Evolutionary conservation across 2,888 invertebrate species (phyloP), one percentile per base, ranked within the genome.

Genomic region (Diadegma fenestrale): DNA sequence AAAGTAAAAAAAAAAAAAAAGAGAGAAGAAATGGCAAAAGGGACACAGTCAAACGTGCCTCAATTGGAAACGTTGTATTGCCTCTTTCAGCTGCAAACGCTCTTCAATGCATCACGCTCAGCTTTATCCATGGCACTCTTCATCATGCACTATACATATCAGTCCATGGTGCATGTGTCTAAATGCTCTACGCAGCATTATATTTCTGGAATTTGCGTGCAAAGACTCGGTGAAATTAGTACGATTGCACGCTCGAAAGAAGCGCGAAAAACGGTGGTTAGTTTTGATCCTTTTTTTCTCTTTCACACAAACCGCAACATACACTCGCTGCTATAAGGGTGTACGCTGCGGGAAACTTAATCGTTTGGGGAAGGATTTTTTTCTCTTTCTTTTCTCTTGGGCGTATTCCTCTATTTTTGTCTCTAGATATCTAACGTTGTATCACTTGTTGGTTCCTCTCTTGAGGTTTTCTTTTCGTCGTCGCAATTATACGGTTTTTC

Each of bases 1-100:
- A 33, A 48, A n/a, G n/a, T n/a, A 33, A 17, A 45, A 7, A 54
- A 66, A 8, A 14, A 61, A 33, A 71, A 61, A 63, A 8, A 33
- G 69, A 43, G 41, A 61, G 78, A 69, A n/a, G 12, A n/a, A 68
- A 14, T 10, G n/a, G 22, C 26, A 48, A 45, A 63, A n/a, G n/a
- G 79, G 89, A 89, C 89, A 91, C 88, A 90, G 90, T 86, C 86
- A 86, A 84, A 87, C 88, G 86, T 87, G 89, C 88, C 73, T 82
- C 87, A 85, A 85, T 86, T 89, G 87, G 87, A 88, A 90, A 87
- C 89, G 86, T 84, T 88, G 89, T 88, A 89, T 90, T 66, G 75
- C 80, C 81, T 77, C 77, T 83, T 83, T 77, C 78, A 86, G 78
- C 69, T 69, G 73, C 48, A 37, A 68, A 75, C 37, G 10, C 45